Percentiles rank a stretch among this genome's conserved stretches.
These are phyloP conservation scores for Gryllus longicercus DNA, from an alignment of 2,888 invertebrate species.

Conservation along the genomic window DNA sequence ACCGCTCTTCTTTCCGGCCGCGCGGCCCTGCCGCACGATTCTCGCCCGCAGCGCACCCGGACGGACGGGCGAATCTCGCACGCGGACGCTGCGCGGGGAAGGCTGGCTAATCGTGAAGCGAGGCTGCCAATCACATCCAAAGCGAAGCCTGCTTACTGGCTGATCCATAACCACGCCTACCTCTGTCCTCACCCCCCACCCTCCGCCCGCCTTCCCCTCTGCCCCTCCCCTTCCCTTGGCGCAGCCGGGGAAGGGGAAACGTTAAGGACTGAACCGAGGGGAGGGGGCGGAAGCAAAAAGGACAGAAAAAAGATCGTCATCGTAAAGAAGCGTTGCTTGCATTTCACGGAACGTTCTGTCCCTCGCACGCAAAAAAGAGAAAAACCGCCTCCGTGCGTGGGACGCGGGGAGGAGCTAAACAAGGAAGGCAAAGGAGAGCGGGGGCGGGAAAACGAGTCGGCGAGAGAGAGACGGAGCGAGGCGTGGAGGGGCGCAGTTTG, in stretches of 20 bases:
- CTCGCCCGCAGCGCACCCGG: no score
- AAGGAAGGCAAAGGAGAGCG: no score
- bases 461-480: not conserved
- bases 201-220: not conserved
- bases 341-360: no score
- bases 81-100: not conserved
- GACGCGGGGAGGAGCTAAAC: no score
- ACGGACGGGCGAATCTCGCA: no score
- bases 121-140: conserved; percentile 35
- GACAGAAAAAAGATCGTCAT: not conserved
- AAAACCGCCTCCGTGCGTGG: no score
- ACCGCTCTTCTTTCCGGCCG: no score
- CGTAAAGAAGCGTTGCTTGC: no score
- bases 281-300: not conserved
- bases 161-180: conserved; percentile 35
- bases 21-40: no score
- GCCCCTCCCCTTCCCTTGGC: not conserved
- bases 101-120: conserved; percentile 35
- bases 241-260: not conserved
- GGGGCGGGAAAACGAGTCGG: not conserved
- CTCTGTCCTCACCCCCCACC: conserved; percentile 11
- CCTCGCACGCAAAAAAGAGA: no score
- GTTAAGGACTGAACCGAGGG: not conserved
- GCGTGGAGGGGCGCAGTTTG: no score
- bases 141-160: conserved; percentile 35